Percentiles rank a stretch among this genome's conserved stretches.
These are phyloP conservation scores for Acanthosepion pharaonis DNA, from an alignment of 2,888 invertebrate species.

Conservation along the genomic window DNA sequence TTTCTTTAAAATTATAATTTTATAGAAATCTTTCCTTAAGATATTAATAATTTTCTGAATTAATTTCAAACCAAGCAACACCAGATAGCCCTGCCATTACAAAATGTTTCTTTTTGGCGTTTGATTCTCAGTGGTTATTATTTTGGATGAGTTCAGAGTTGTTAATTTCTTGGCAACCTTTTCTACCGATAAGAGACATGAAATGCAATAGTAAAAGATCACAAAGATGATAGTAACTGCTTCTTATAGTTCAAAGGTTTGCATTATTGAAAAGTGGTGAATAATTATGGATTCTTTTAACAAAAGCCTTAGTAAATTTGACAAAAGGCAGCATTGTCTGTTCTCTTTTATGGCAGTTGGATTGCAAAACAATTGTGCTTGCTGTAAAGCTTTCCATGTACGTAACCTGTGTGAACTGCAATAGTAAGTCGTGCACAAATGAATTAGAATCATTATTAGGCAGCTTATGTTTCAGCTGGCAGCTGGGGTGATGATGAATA, in stretches of 20 bases:
- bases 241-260: conserved; percentile 13
- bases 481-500: background rate
- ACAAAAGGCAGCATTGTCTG: background rate
- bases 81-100: background rate
- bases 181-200: background rate
- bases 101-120: background rate
- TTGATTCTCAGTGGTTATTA: background rate
- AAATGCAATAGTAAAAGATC: background rate
- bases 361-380: conserved; percentile 4
- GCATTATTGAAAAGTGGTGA: background rate
- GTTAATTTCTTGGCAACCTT: background rate
- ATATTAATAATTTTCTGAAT: too few species aligned
- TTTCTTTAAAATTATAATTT: too few species aligned
- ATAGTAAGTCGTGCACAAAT: background rate
- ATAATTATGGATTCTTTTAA: background rate
- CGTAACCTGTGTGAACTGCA: conserved; percentile 5
- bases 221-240: background rate
- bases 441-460: background rate
- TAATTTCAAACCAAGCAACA: background rate
- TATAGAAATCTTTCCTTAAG: too few species aligned
- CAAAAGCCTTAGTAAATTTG: background rate
- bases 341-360: conserved; percentile 1
- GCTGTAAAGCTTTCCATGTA: background rate
- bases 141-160: background rate
- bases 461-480: background rate